Base-by-base conservation (phyloP, 2,113 vertebrate species). In the Plotosus lineatus region DNA sequence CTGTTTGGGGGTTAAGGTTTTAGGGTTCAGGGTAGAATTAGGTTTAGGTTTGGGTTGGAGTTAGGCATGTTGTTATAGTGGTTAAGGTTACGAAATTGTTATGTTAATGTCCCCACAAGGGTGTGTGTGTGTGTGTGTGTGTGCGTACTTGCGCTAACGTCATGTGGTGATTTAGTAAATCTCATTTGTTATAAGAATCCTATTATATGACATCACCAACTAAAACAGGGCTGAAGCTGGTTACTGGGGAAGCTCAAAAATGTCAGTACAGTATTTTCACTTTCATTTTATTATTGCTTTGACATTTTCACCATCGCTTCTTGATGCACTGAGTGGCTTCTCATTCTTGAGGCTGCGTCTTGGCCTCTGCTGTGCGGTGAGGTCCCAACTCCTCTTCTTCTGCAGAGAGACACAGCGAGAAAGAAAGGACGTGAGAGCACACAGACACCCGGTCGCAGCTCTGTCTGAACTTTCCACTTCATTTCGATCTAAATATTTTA, bases 401-500 rank as follows among this genome's bases (percentile, higher is more conserved):
- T 80, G 79, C 42, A 31, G 48, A 26, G 55, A 31, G 48, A 26
- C 55, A 53, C 2, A 19, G 56, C 42, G 21, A 77, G 56, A 76
- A 4, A 19, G 73, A 11, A 11, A 42, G 17, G 0, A 17, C 4
- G n/a, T 1, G 55, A 73, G 78, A 60, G 53, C 3, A 14, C 14
- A 11, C 42, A 28, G 63, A 48, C 60, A 38, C 56, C 42, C 46
- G 19, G 60, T 65, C 60, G 36, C 56, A 50, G 3, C 12, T 11
- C 44, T 36, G 44, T 65, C 38, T 51, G 50, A 36, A 63, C 28
- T 65, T 65, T 53, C 44, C 58, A 75, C 44, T 48, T 81, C 33
- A 75, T 65, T 65, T 81, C 26, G 21, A 61, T 50, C 19, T 75
- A 73, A 80, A 80, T 65, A 63, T 75, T 81, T 81, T 7, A 80